Conservation (phyloP, 2,888 invertebrate species). For the Gymnocheta viridis region DNA sequence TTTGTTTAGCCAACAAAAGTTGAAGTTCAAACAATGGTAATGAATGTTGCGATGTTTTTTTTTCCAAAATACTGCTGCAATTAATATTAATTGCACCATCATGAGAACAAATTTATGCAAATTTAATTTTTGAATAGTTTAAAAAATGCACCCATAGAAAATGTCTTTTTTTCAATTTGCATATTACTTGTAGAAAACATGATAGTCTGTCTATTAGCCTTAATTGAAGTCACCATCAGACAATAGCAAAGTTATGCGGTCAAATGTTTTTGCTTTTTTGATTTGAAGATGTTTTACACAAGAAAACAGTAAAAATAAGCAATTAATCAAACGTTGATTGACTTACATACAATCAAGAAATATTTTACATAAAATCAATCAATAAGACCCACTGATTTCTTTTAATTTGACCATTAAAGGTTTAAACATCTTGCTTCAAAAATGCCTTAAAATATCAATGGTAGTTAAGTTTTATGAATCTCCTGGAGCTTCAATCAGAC, state of each 20-base stretch:
- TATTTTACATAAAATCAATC: background rate
- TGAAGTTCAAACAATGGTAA: constrained; percentile 64
- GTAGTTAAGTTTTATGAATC: too few species aligned
- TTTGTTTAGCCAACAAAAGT: constrained; percentile 34
- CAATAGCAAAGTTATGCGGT: background rate
- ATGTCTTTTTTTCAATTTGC: constrained; percentile 15
- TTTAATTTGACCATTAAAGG: too few species aligned
- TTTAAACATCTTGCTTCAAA: too few species aligned
- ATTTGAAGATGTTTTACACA: background rate
- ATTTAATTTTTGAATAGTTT: constrained; percentile 16
- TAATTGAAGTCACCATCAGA: constrained; percentile 1
- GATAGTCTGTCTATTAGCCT: constrained; percentile 2
- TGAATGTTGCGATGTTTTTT: constrained; percentile 35
- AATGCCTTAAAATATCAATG: too few species aligned
- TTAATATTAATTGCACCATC: constrained; percentile 53
- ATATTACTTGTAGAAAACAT: constrained; percentile 11
- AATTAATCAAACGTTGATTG: background rate
- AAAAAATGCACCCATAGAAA: constrained; percentile 2
- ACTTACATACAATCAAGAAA: background rate
- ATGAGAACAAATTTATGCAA: constrained; percentile 60
- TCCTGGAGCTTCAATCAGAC: too few species aligned
- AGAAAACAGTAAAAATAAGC: background rate
- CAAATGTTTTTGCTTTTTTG: background rate
- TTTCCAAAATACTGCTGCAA: constrained; percentile 24
- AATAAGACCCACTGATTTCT: too few species aligned